These are phyloP conservation scores for Papilio demoleus DNA, from an alignment of 2,888 invertebrate species.

Conservation along the genomic window DNA sequence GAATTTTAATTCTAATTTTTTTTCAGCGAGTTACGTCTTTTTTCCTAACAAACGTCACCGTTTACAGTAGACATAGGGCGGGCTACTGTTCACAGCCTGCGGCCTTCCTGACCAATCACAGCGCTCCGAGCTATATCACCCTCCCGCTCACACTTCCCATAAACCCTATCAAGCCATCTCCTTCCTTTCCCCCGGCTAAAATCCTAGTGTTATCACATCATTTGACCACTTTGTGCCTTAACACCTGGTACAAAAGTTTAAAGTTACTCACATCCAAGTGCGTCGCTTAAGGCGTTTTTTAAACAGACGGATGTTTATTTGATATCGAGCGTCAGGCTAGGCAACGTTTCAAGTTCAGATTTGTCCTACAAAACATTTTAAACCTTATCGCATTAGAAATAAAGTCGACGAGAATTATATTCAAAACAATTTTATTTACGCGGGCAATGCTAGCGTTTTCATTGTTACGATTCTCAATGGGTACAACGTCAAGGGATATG, in stretches of 20 bases:
- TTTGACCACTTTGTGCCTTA: constrained; percentile 59
- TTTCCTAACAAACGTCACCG: constrained; percentile 65
- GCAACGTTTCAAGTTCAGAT: constrained; percentile 84
- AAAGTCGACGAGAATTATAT: constrained; percentile 65
- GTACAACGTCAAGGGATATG: constrained; percentile 42
- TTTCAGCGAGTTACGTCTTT: constrained; percentile 57
- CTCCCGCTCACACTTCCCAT: constrained; percentile 60
- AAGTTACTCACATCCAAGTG: constrained; percentile 51
- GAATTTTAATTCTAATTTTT: constrained; percentile 37
- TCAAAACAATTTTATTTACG: constrained; percentile 77
- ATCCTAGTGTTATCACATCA: constrained; percentile 68
- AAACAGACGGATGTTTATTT: constrained; percentile 74
- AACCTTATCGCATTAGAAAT: constrained; percentile 67
- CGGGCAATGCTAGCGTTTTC: constrained; percentile 81
- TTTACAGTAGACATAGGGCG: constrained; percentile 84
- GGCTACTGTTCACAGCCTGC: constrained; percentile 84
- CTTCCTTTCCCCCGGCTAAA: constrained; percentile 80
- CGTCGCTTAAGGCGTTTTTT: constrained; percentile 69
- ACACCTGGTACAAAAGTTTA: constrained; percentile 52
- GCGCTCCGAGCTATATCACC: constrained; percentile 80
- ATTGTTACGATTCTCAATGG: constrained; percentile 76
- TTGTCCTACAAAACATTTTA: constrained; percentile 71
- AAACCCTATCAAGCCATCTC: constrained; percentile 65
- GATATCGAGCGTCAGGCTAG: constrained; percentile 82
- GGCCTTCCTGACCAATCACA: constrained; percentile 85